These are phyloP conservation scores for Cephalopachus bancanus DNA, from an alignment of 2,797 vertebrate species.

Conservation along the genomic window DNA sequence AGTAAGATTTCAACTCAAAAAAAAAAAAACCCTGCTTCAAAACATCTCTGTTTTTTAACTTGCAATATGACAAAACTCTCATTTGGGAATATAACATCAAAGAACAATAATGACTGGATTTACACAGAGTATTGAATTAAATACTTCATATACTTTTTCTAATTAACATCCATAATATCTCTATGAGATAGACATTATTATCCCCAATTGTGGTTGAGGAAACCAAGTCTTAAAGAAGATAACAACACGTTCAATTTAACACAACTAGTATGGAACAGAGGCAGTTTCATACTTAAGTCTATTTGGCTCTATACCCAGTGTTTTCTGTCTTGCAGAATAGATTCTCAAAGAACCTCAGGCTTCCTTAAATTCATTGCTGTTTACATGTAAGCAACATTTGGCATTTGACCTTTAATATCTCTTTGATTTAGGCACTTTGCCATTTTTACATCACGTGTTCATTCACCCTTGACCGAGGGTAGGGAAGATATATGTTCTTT, in stretches of 20 bases:
- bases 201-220: not conserved
- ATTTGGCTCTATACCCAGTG: not conserved
- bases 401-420: slow-evolving; percentile 41
- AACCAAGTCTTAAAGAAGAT: slow-evolving; percentile 23
- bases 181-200: slow-evolving; percentile 11
- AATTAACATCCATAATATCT: not conserved
- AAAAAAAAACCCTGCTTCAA: not conserved
- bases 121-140: not conserved
- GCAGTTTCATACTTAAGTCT: not conserved
- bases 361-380: slow-evolving; percentile 21
- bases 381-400: slow-evolving; percentile 48
- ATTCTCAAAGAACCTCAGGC: not conserved
- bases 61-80: not conserved
- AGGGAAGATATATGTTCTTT: slow-evolving; percentile 53
- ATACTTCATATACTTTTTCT: not conserved
- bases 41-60: not conserved
- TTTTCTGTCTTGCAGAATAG: not conserved
- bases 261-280: not conserved
- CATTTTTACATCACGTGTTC: slow-evolving; percentile 29
- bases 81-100: not conserved
- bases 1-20: too few relatives aligned
- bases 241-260: not conserved
- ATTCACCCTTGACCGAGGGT: slow-evolving; percentile 35
- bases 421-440: slow-evolving; percentile 51
- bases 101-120: slow-evolving; percentile 6